Conservation (phyloP, 2,113 vertebrate species). For the Podiceps cristatus region DNA sequence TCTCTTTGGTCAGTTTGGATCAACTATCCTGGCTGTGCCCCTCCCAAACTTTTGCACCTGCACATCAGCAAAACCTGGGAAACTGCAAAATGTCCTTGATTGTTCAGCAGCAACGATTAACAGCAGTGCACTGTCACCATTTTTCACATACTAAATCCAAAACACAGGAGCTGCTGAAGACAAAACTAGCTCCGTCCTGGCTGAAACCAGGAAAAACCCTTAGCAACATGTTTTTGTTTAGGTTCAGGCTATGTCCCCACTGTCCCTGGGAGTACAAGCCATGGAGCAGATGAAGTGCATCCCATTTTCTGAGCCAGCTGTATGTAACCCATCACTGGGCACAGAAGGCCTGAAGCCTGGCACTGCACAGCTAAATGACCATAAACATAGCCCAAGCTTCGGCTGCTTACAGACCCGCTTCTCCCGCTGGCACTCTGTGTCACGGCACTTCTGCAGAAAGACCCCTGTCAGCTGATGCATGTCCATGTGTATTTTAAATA, state of each 20-base stretch:
- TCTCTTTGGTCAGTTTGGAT: too few relatives aligned
- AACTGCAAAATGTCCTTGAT: too few relatives aligned
- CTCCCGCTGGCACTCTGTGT: neutral
- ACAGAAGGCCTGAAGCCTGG: neutral
- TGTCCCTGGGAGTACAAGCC: neutral
- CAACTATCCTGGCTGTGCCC: too few relatives aligned
- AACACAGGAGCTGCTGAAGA: too few relatives aligned
- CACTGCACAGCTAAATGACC: rapidly evolving
- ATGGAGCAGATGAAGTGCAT: neutral
- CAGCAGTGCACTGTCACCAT: too few relatives aligned
- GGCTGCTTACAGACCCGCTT: rapidly evolving
- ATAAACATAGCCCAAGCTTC: neutral
- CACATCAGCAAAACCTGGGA: too few relatives aligned
- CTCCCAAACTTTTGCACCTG: too few relatives aligned
- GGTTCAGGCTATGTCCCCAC: neutral
- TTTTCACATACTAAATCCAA: too few relatives aligned
- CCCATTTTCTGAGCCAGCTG: neutral
- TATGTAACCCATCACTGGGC: neutral
- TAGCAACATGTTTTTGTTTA: neutral
- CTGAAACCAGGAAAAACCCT: too few relatives aligned
- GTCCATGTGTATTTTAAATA: neutral
- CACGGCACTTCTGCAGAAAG: neutral
- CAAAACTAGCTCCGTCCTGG: too few relatives aligned
- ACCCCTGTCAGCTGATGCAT: rapidly evolving
- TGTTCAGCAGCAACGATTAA: too few relatives aligned